Conservation (phyloP, 2,113 vertebrate genomes). For the Brachyhypopomus occidentalis region DNA sequence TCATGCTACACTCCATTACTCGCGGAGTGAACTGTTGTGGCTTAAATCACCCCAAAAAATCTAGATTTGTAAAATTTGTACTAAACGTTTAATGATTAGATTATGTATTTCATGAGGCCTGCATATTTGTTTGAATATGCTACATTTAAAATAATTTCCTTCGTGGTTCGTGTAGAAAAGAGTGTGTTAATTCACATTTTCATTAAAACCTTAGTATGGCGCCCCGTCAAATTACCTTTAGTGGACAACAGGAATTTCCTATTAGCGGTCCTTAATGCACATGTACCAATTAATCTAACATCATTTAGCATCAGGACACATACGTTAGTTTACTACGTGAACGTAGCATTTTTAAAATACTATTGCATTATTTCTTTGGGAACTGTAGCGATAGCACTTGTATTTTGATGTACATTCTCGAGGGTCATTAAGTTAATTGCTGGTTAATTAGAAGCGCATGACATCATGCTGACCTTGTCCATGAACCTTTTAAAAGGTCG, state of each 20-base stretch:
- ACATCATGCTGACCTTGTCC: constrained; percentile 65
- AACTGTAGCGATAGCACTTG: not conserved
- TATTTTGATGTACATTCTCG: not conserved
- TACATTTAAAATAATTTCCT: too few species aligned
- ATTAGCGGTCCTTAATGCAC: too few species aligned
- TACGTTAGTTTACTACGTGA: too few species aligned
- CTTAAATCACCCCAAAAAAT: not conserved
- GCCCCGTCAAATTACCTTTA: too few species aligned
- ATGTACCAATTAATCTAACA: too few species aligned
- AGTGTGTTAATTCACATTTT: too few species aligned
- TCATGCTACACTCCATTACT: constrained; percentile 52
- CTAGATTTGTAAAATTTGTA: constrained; percentile 2
- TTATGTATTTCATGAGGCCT: not conserved
- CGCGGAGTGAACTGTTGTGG: not conserved
- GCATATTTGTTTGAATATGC: too few species aligned
- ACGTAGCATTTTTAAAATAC: too few species aligned
- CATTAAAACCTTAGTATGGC: too few species aligned
- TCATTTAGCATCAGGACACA: too few species aligned
- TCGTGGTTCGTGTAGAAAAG: too few species aligned
- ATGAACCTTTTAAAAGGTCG: constrained; percentile 73
- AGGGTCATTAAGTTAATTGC: constrained; percentile 65
- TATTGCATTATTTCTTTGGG: not conserved
- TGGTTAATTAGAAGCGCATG: constrained; percentile 68
- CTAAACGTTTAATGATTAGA: constrained; percentile 35
- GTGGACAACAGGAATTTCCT: too few species aligned